These are phyloP conservation scores for Anoplolepis gracilipes DNA, from an alignment of 1,140 invertebrate species.

Conservation along the genomic window DNA sequence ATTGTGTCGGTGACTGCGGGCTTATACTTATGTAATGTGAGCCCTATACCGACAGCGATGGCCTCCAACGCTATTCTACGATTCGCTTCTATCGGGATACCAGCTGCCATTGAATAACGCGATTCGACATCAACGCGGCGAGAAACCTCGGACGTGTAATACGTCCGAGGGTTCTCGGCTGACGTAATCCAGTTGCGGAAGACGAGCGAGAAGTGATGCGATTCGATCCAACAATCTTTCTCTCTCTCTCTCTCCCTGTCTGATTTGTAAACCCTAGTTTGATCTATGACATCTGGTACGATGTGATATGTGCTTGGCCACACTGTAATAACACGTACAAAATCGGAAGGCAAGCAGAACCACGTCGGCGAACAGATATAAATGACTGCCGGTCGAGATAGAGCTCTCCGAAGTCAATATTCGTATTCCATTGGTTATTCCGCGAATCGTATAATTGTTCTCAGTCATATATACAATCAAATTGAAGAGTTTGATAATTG, in stretches of 20 bases:
- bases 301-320: conserved; percentile 20
- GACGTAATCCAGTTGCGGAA: conserved; percentile 64
- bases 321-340: conserved; percentile 54
- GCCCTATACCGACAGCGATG: conserved; percentile 61
- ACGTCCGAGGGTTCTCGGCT: conserved; percentile 68
- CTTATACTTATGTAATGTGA: conserved; percentile 79
- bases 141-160: conserved; percentile 55
- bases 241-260: not conserved
- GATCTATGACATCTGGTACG: conserved; percentile 55
- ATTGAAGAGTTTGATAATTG: not conserved
- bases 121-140: conserved; percentile 9
- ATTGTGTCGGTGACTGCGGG: conserved; percentile 71
- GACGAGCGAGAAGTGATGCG: conserved; percentile 51
- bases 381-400: conserved; percentile 43
- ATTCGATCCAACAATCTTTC: conserved; percentile 22
- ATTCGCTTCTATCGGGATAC: conserved; percentile 58
- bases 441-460: conserved; percentile 21
- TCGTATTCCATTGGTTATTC: not conserved
- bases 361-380: conserved; percentile 32
- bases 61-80: conserved; percentile 53
- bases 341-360: conserved; percentile 47
- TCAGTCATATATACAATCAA: not conserved
- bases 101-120: conserved; percentile 71
- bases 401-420: conserved; percentile 51
- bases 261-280: conserved; percentile 39